Base-by-base conservation (phyloP, 2,797 vertebrate genomes). In the Nasua narica region DNA sequence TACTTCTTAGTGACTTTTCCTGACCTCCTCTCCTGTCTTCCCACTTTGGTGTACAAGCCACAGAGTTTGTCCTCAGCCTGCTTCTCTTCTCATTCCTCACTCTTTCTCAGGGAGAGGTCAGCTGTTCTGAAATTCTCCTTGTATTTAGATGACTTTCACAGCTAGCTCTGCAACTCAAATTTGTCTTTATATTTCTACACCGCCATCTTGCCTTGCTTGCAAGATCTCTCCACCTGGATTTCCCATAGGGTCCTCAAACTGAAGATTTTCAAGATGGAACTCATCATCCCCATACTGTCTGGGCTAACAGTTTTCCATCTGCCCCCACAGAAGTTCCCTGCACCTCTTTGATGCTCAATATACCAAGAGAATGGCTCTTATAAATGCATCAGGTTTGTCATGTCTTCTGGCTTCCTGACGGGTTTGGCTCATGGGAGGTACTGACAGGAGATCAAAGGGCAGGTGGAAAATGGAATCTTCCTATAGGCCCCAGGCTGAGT, bases 11-110 rank as follows among this genome's bases (percentile, higher is more conserved):
- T 32, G 40, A 58, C 58, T 62, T 40, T 56, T 5, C 35, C 19
- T 40, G 50, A 11, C 43, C 35, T 12, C 83, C 37, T 21, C 16
- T 32, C 48, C 8, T 23, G 29, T 14, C 19, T 76, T 29, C n/a
- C 2, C 3, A n/a, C 29, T 27, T 56, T n/a, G 27, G 3, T 7
- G 19, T 2, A 58, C 79, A 56, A 19, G 0, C 6, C 32, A 5
- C 52, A 7, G 52, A 16, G 8, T 52, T 46, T n/a, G 18, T 65
- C 35, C 54, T 32, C 13, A 40, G 37, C 12, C 74, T 37, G 1
- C 2, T n/a, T 72, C 82, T 60, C 37, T 18, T 56, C 11, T 50
- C 23, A 3, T 37, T 21, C 18, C 10, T 69, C 21, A 43, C 4
- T 58, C 25, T 48, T 46, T 56, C 46, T 50, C 37, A 16, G 37